Conservation (phyloP, 2,888 invertebrate species). For the Camptogramma bilineatum region DNA sequence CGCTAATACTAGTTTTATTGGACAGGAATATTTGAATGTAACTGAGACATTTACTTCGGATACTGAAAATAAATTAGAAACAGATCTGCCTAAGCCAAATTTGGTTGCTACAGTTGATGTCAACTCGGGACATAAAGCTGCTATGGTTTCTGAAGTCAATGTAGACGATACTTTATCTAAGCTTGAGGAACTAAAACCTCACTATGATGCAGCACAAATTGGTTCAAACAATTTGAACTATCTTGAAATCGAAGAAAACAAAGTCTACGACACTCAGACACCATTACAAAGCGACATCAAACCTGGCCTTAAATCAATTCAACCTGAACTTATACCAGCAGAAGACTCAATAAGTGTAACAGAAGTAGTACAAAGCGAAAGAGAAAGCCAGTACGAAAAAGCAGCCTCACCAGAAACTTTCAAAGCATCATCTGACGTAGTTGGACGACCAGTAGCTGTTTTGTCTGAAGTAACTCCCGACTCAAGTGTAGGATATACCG, state of each 20-base stretch:
- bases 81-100: slow-evolving; percentile 64
- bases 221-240: slow-evolving; percentile 61
- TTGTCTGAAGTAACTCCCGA: slow-evolving; percentile 78
- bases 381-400: slow-evolving; percentile 61
- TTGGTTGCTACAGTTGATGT: slow-evolving; percentile 83
- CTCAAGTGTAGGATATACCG: slow-evolving; percentile 63
- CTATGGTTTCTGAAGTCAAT: slow-evolving; percentile 77
- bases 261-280: slow-evolving; percentile 75
- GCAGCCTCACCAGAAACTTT: slow-evolving; percentile 49
- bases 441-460: slow-evolving; percentile 80
- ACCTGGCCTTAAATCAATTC: slow-evolving; percentile 61
- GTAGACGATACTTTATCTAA: slow-evolving; percentile 63
- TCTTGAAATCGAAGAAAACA: slow-evolving; percentile 71
- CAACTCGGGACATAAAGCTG: slow-evolving; percentile 80
- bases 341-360: slow-evolving; percentile 64
- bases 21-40: slow-evolving; percentile 86
- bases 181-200: slow-evolving; percentile 55
- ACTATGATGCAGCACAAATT: slow-evolving; percentile 68
- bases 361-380: slow-evolving; percentile 71
- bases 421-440: slow-evolving; percentile 74
- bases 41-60: slow-evolving; percentile 82
- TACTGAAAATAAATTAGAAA: slow-evolving; percentile 77
- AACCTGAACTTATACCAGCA: slow-evolving; percentile 58
- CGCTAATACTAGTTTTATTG: slow-evolving; percentile 83
- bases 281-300: slow-evolving; percentile 52